Evolutionary conservation across 2,113 vertebrate species (phyloP), one percentile per base, ranked within the genome.

Genomic region (western clawed frog (Xenopus tropicalis)): DNA sequence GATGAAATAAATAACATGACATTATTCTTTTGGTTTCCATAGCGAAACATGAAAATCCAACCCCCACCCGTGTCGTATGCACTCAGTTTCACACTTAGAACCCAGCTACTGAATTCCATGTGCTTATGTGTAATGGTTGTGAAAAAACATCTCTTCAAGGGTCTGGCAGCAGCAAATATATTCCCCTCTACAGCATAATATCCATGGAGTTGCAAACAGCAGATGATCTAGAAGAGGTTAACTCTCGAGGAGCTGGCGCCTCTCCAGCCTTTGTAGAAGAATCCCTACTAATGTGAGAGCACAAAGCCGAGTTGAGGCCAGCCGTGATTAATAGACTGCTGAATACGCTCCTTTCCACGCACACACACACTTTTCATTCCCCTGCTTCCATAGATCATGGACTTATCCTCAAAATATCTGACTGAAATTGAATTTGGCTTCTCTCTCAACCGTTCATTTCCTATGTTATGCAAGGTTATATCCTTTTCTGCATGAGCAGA

Each of bases 401-500:
- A 83, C 89, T 89, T 85, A 87, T 91, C 88, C 91, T 91, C 87
- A 84, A 89, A 90, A 88, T 88, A 91, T 91, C 91, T 93, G 91
- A 92, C 88, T 91, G 88, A 92, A 92, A 93, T 92, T 92, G 90
- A 92, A 92, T 92, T 93, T 93, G 91, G 90, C 91, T 93, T 92
- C 90, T 91, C 90, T 85, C 90, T 93, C 90, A 90, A 92, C 89
- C 87, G 87, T 92, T 93, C 89, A 92, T 91, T 93, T 92, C 91
- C 91, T 89, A 91, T 92, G 88, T 91, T 91, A 93, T 90, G 90
- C 89, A 90, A 91, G 90, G 91, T 92, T 92, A 91, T 90, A 93
- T 89, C 90, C 90, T 91, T 89, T 91, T 91, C 91, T 92, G 90
- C 91, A 88, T 92, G 90, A 92, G 86, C 88, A 90, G 90, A 89